Conservation (phyloP, 2,888 invertebrate species). For the Tanytarsus gracilentus region DNA sequence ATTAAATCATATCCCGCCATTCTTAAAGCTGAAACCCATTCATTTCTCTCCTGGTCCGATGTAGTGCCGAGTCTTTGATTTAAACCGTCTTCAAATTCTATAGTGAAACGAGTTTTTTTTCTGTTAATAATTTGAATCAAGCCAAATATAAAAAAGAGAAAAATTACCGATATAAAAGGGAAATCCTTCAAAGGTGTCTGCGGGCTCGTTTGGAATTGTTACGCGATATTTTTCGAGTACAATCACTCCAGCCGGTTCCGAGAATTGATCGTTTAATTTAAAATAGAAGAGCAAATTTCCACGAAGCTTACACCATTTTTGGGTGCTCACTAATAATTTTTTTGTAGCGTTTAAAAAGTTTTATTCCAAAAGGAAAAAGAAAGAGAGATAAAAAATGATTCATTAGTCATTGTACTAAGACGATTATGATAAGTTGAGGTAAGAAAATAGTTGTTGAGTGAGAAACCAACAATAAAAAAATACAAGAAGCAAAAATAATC, state of each 20-base stretch:
- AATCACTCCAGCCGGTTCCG: constrained; percentile 78
- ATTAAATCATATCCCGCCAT: constrained; percentile 77
- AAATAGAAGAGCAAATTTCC: constrained; percentile 92
- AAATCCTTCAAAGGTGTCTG: constrained; percentile 56
- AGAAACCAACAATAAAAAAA: too few species aligned
- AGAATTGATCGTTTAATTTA: constrained; percentile 79
- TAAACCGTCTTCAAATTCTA: constrained; percentile 75
- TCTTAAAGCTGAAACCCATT: constrained; percentile 79
- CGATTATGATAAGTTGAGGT: too few species aligned
- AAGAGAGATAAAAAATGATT: not conserved
- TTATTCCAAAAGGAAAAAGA: constrained; percentile 13
- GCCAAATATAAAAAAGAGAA: not conserved
- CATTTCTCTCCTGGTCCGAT: constrained; percentile 68
- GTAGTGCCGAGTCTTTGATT: constrained; percentile 72
- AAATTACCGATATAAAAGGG: constrained; percentile 71
- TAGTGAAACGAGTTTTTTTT: constrained; percentile 17
- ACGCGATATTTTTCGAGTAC: constrained; percentile 82
- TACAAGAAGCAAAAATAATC: too few species aligned
- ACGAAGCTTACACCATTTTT: constrained; percentile 82
- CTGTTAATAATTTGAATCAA: not conserved
- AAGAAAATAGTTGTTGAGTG: too few species aligned
- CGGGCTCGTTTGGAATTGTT: constrained; percentile 50
- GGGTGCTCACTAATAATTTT: constrained; percentile 55
- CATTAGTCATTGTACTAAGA: too few species aligned
- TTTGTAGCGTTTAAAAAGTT: not conserved